These are phyloP conservation scores for Symphodus melops DNA, from an alignment of 2,113 vertebrate genomes.

Conservation along the genomic window DNA sequence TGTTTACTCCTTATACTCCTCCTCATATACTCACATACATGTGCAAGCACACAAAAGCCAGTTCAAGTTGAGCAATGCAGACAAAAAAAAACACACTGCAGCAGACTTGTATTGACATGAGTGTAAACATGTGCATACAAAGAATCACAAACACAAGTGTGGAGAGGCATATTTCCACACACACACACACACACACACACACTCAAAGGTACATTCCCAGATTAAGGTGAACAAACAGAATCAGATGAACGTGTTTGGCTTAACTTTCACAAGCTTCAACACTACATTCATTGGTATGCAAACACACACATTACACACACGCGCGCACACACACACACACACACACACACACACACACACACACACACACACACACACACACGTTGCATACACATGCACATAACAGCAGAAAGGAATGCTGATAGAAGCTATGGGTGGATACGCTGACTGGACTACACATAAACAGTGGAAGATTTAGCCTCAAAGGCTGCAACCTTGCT, in stretches of 20 bases:
- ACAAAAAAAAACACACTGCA: slow-evolving; percentile 22
- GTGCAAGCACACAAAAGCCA: background rate
- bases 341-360: slow-evolving; percentile 6
- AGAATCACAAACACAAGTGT: slow-evolving; percentile 39
- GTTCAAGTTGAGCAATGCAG: slow-evolving; percentile 15
- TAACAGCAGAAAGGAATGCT: slow-evolving; percentile 50
- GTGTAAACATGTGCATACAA: slow-evolving; percentile 25
- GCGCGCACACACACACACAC: background rate
- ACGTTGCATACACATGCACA: background rate
- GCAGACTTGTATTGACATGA: slow-evolving; percentile 24
- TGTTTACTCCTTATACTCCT: slow-evolving; percentile 44
- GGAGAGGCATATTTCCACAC: slow-evolving; percentile 6
- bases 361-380: slow-evolving; percentile 5
- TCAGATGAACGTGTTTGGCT: slow-evolving; percentile 15
- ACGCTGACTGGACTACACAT: slow-evolving; percentile 48
- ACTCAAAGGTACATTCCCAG: background rate
- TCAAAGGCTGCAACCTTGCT: slow-evolving; percentile 26
- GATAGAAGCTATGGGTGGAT: slow-evolving; percentile 43
- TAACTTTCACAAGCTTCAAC: slow-evolving; percentile 20
- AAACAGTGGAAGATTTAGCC: slow-evolving; percentile 56
- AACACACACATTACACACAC: slow-evolving; percentile 6
- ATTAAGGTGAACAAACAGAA: slow-evolving; percentile 21
- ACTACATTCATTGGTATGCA: slow-evolving; percentile 26
- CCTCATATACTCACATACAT: slow-evolving; percentile 41
- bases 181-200: background rate